Base-by-base conservation (phyloP, 2,797 vertebrate species). In the Kryptopterus vitreolus region DNA sequence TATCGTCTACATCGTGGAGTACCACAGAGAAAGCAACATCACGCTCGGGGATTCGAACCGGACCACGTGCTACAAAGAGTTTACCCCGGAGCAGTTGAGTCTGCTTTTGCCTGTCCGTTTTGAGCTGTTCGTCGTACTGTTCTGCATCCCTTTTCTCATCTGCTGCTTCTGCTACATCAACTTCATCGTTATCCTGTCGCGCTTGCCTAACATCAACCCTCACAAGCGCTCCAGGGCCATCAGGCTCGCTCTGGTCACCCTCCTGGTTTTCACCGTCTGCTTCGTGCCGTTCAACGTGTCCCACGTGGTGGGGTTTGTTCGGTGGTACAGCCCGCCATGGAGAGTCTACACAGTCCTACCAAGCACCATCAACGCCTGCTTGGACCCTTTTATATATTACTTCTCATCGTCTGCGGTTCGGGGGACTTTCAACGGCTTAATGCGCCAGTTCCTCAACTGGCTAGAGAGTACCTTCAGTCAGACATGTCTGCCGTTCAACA, bases 331-430 rank as follows among this genome's bases (percentile, higher is more conserved):
- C 53, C 88, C 92, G 5, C 0, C 0, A 0, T 94, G 94, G 94
- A 86, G 93, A 18, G 72, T 55, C 0, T 71, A 90, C 1, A 89
- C 88, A 0, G 86, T 92, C 75, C 85, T 94, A 5, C 86, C 91
- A 70, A 90, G 92, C 53, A 91, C 91, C 3, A 90, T 94, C 80
- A 92, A 91, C 0, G 90, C 91, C 53, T 91, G 89, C 46, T 84
- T 94, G 74, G 93, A 94, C 63, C 94, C 93, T 0, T 71, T 93
- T n/a, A 89, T 95, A 22, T 94, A 92, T 87, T 94, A 94, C 48
- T 94, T 93, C 85, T 94, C 92, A 0, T 93, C 92, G 0, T 86
- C 87, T 0, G 87, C 84, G 0, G 82, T 92, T 43, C 89, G 90
- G 20, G 70, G 18, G 9, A 55, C 48, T 55, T 35, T 72, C 12